Evolutionary conservation across 2,797 vertebrate species (phyloP).

Genomic region (Takifugu rubripes): DNA sequence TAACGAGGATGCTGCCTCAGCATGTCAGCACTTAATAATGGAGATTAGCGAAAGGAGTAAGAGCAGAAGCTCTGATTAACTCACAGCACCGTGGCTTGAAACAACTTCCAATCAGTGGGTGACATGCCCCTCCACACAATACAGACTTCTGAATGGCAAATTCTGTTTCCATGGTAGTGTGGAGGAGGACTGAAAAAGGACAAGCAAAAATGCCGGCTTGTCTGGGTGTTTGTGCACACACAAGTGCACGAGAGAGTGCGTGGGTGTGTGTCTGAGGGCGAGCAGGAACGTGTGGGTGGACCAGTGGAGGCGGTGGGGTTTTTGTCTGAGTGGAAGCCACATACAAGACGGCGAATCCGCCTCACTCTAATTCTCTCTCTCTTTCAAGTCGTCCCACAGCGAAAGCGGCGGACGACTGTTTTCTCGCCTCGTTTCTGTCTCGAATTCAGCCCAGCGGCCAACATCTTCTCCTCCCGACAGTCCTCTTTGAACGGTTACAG

Average conservation of each 20-base stretch:
- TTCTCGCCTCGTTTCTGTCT: conserved; percentile 48
- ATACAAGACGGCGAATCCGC: conserved; percentile 37
- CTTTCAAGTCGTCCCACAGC: conserved; percentile 56
- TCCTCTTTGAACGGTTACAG: conserved; percentile 70
- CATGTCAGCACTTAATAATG: conserved; percentile 46
- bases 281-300: conserved; percentile 15
- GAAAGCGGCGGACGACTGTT: conserved; percentile 39
- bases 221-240: conserved; percentile 47
- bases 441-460: conserved; percentile 59
- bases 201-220: conserved; percentile 49
- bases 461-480: conserved; percentile 62
- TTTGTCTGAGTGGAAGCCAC: conserved; percentile 46
- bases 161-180: conserved; percentile 75
- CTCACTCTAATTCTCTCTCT: conserved; percentile 37
- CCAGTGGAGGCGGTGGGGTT: conserved; percentile 42
- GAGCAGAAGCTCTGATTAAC: conserved; percentile 47
- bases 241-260: conserved; percentile 24
- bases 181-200: conserved; percentile 66
- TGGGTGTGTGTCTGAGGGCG: conserved; percentile 37
- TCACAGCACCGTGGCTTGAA: conserved; percentile 27
- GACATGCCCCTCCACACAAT: conserved; percentile 54
- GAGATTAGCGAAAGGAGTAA: conserved; percentile 50
- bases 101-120: conserved; percentile 53
- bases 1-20: conserved; percentile 40
- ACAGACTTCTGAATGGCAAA: conserved; percentile 60